Evolutionary conservation across 30 jellyfish, hydroid and myxozoan species (phyloP).

Genomic region (Haliclystus octoradiatus): DNA sequence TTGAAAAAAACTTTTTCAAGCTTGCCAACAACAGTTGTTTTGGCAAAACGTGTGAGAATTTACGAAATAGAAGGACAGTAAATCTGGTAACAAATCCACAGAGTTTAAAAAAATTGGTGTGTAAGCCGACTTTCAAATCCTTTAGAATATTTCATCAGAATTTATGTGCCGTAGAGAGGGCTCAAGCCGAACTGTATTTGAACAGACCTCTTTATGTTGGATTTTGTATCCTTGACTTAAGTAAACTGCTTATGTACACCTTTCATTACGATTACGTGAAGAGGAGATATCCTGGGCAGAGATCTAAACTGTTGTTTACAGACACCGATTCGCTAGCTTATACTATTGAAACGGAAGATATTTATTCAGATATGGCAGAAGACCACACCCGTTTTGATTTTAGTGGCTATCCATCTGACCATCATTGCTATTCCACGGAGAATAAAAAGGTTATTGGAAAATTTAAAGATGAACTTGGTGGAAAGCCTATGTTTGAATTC

Average conservation of each 20-base stretch:
- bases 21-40: slow-evolving; percentile 29
- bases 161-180: too few species aligned
- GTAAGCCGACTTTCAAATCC: too few species aligned
- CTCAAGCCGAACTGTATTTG: slow-evolving; percentile 5
- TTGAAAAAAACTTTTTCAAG: too few species aligned
- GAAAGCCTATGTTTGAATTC: neutral
- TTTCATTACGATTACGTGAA: slow-evolving; percentile 7
- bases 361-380: slow-evolving; percentile 1
- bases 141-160: too few species aligned
- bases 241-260: too few species aligned
- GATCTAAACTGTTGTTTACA: neutral
- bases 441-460: slow-evolving; percentile 8
- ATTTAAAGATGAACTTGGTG: slow-evolving; percentile 16
- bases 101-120: too few species aligned
- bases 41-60: slow-evolving; percentile 55
- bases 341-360: slow-evolving; percentile 3
- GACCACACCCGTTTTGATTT: neutral
- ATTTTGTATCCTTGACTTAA: slow-evolving; percentile 3
- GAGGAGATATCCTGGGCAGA: neutral
- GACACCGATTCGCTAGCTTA: slow-evolving; percentile 1
- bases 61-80: too few species aligned
- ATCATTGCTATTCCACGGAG: neutral
- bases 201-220: slow-evolving; percentile 20
- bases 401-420: neutral
- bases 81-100: too few species aligned